phyloP scores from a whole-genome alignment of 2,888 invertebrate genomes.

The Podotricha telesiphe region DNA sequence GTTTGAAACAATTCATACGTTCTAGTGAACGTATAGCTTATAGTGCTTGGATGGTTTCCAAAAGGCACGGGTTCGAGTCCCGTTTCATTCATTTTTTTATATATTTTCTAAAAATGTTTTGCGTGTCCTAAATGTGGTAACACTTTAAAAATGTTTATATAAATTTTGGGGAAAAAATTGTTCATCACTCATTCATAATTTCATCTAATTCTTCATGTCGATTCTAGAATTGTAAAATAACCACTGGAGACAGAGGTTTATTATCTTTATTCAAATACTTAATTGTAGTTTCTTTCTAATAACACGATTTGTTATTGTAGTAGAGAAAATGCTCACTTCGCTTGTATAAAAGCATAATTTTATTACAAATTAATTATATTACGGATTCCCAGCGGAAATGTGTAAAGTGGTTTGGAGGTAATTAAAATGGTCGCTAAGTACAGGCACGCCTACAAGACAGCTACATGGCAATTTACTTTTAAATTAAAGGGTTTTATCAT shows the following conservation, averaged over 20 bases:
- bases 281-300: background rate
- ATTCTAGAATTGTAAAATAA: too few species aligned
- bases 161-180: too few species aligned
- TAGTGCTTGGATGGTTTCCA: too few species aligned
- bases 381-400: slow-evolving; percentile 54
- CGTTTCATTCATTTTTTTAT: too few species aligned
- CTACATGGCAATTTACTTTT: slow-evolving; percentile 28
- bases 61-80: too few species aligned
- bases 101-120: too few species aligned
- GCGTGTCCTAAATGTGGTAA: too few species aligned
- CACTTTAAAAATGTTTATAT: too few species aligned
- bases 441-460: slow-evolving; percentile 47
- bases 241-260: background rate
- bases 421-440: slow-evolving; percentile 52
- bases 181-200: too few species aligned
- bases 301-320: slow-evolving; percentile 18
- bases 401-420: slow-evolving; percentile 51
- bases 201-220: too few species aligned
- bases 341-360: slow-evolving; percentile 13
- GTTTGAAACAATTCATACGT: too few species aligned
- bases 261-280: background rate
- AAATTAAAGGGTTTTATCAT: slow-evolving; percentile 34
- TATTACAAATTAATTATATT: slow-evolving; percentile 41
- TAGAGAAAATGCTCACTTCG: slow-evolving; percentile 2
- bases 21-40: too few species aligned